phyloP scores from a whole-genome alignment of 2,888 invertebrate genomes.

The Lasioglossum zephyrum region DNA sequence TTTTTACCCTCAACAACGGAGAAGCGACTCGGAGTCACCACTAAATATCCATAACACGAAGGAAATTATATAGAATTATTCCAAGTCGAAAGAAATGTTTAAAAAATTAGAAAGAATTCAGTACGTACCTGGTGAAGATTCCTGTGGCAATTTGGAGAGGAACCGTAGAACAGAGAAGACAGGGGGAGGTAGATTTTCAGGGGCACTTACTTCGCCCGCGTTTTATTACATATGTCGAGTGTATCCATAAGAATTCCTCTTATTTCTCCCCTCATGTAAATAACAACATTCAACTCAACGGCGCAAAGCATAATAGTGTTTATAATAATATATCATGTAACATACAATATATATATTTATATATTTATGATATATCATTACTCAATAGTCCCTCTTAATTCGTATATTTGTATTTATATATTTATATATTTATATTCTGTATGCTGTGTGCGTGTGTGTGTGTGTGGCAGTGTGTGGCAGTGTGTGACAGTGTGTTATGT shows the following conservation, averaged over 20 bases:
- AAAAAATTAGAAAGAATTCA: too few species aligned
- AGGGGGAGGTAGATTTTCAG: conserved; percentile 36
- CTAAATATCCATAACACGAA: too few species aligned
- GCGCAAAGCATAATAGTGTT: conserved; percentile 81
- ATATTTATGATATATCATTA: conserved; percentile 73
- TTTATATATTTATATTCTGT: conserved; percentile 73
- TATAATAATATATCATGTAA: conserved; percentile 79
- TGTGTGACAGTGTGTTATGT: conserved; percentile 58
- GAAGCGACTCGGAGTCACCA: too few species aligned
- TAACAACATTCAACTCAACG: conserved; percentile 83
- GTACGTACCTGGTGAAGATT: neutral
- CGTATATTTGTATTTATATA: conserved; percentile 74
- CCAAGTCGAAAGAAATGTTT: too few species aligned
- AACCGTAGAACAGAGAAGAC: neutral
- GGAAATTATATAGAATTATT: too few species aligned
- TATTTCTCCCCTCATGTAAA: conserved; percentile 70
- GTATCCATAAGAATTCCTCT: conserved; percentile 75
- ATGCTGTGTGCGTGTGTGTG: neutral
- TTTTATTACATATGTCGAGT: conserved; percentile 73
- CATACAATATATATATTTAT: conserved; percentile 81
- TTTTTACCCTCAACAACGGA: too few species aligned
- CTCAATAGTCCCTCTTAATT: conserved; percentile 74
- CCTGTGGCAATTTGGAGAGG: neutral
- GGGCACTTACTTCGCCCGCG: conserved; percentile 63
- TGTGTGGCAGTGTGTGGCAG: neutral